Base-by-base conservation (phyloP, 2,888 invertebrate species). In the Yponomeuta evonymella region DNA sequence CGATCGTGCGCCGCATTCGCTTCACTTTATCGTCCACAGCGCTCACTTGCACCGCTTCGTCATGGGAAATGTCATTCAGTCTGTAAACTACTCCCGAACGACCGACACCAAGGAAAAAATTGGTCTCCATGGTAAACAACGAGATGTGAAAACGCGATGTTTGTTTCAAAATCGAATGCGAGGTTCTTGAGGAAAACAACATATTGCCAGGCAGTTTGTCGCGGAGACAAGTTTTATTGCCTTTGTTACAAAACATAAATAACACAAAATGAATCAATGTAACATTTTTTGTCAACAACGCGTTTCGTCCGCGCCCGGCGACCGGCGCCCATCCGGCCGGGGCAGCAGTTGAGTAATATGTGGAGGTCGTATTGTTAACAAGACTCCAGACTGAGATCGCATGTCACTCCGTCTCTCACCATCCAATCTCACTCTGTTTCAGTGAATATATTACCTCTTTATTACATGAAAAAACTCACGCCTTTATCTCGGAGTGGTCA, bases 201-300 rank as follows among this genome's bases (percentile, higher is more conserved):
- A 58, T 58, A 58, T 58, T 58, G 51, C 51, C 9, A 58, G 51
- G 15, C 51, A 15, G 51, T 58, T 15, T 1, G 51, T 58, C 51
- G 51, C 51, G 51, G 15, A 43, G 51, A 75, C 75, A 77, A 82
- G 75, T 81, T 79, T 78, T 79, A 80, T 81, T 77, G 75, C 77
- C 75, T 81, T 79, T 79, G 76, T 80, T 79, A 73, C 48, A 76
- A 77, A 79, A 76, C 75, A 80, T 77, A 76, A 79, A 79, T 78
- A 78, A 77, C 76, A 29, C 10, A 8, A 64, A 58, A 58, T 58
- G 15, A 58, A 58, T 58, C 15, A 12, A 65, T 29, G 29, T 65
- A 65, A 65, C 65, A 30, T 65, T 65, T 64, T 51, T 58, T 58
- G 51, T 58, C 15, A 58, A 58, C 51, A 58, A 58, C 15, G 51